A percentile compares a stretch with the other conserved stretches of the same genome.
phyloP scores from a whole-genome alignment of 35 echinoderm and acorn worm species.

The Lytechinus variegatus region DNA sequence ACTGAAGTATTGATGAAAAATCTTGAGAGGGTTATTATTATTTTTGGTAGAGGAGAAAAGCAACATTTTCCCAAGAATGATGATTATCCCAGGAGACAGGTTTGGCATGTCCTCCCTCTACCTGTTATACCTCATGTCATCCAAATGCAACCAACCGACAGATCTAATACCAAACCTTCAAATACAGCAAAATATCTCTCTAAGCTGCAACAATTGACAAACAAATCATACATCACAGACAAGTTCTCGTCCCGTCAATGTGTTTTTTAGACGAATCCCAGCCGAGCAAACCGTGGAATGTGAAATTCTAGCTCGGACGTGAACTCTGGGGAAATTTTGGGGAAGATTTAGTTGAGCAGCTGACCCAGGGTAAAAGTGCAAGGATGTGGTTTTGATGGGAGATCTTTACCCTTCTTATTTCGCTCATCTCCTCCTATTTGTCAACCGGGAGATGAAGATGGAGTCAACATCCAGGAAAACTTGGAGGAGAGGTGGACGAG shows the following conservation, averaged over 20 bases:
- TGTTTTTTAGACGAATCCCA: background rate
- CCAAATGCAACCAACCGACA: background rate
- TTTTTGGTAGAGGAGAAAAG: background rate
- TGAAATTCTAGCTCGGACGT: slow-evolving; percentile 6
- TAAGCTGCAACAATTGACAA: slow-evolving; percentile 32
- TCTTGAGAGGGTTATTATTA: background rate
- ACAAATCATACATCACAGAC: slow-evolving; percentile 27
- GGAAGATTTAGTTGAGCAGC: slow-evolving; percentile 5
- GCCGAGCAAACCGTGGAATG: slow-evolving; percentile 17
- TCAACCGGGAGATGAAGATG: background rate
- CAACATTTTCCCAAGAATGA: background rate
- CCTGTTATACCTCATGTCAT: background rate
- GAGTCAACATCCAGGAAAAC: slow-evolving; percentile 10
- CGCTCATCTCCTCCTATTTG: background rate
- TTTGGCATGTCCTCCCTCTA: background rate
- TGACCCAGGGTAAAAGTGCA: slow-evolving; percentile 46
- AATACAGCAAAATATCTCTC: background rate
- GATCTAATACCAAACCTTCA: background rate
- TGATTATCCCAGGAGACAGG: background rate
- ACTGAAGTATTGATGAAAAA: too few species aligned
- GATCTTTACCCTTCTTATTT: slow-evolving; percentile 3
- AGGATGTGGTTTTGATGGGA: background rate
- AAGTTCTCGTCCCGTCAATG: background rate
- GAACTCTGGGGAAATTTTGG: slow-evolving; percentile 44
- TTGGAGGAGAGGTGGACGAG: background rate